Evolutionary conservation across 2,113 vertebrate species (phyloP), one percentile per base, ranked within the genome.

Genomic region (Pitta sordida): DNA sequence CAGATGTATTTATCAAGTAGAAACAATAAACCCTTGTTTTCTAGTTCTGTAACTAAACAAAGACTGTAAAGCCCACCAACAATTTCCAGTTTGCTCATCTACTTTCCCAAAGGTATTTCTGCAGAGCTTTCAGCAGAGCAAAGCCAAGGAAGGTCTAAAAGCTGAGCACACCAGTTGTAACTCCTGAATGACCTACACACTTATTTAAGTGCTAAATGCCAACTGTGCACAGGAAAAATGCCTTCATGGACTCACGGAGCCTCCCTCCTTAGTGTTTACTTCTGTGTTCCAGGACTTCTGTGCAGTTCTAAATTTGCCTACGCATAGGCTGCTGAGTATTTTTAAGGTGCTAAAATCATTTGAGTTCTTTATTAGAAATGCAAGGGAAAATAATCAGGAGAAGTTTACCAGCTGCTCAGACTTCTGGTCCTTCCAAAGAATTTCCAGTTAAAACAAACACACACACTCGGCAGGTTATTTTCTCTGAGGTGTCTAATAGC

Each of bases 311-410:
- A 82, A 94, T 82, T 91, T 93, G 86, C 75, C 88, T 67, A 90
- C 16, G n/a, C 65, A 73, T 79, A 90, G 67, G 65, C 82, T 91
- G 78, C 75, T 93, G 52, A 67, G 32, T 75, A 87, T 92, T 94
- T 91, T 90, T 93, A 85, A 96, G 76, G 71, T 94, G 82, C 67
- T 91, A 94, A 90, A 94, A 85, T 71, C 7, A 64, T 91, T 85
- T 83, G 46, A 93, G 62, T 79, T 93, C 65, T 88, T 91, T 91
- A 84, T 94, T 94, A 95, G 78, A 91, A 93, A 85, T 44, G 58
- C 21, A 88, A 41, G 53, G 75, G 65, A 32, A 91, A 94, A 93
- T 79, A 90, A 90, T 93, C 53, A 83, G 53, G 59, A 82, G 13
- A 94, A 90, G 32, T 64, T 92, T 83, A 92, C 83, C 86, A 94